Percentiles rank a stretch among this genome's conserved stretches.
Conservation (phyloP, 1,140 invertebrate species). For the Drosophila athabasca region DNA sequence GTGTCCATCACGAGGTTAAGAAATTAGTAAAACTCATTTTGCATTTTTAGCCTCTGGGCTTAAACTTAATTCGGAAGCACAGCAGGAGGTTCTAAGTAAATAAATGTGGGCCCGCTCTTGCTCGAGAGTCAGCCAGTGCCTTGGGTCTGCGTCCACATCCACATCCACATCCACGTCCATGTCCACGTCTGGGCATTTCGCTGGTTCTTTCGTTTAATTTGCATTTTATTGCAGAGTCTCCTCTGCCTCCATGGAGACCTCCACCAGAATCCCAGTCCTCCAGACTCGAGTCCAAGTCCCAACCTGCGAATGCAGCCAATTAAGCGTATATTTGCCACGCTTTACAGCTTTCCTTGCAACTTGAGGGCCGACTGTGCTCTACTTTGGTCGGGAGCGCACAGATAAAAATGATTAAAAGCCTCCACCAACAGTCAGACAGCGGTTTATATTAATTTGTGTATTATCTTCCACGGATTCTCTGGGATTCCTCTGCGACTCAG, state of each 20-base stretch:
- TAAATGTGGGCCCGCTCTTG: constrained; percentile 71
- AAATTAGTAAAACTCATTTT: constrained; percentile 84
- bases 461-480: constrained; percentile 39
- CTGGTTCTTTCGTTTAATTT: constrained; percentile 73
- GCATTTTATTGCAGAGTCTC: constrained; percentile 78
- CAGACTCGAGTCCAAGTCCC: no score
- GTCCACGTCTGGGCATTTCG: constrained; percentile 3
- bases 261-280: constrained; percentile 4
- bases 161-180: constrained; percentile 13
- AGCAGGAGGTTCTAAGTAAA: constrained; percentile 84
- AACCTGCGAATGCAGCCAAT: constrained; percentile 67
- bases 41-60: constrained; percentile 83
- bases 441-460: constrained; percentile 74
- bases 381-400: constrained; percentile 59
- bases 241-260: constrained; percentile 1
- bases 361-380: constrained; percentile 48
- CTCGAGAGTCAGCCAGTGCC: constrained; percentile 19
- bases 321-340: constrained; percentile 83
- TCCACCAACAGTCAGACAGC: constrained; percentile 56
- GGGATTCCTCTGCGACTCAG: not conserved
- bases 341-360: constrained; percentile 69
- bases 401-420: constrained; percentile 79
- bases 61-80: constrained; percentile 84
- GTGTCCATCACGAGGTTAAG: constrained; percentile 80
- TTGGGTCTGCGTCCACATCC: constrained; percentile 14